These are phyloP conservation scores for Macrochelys suwanniensis DNA, from an alignment of 2,797 vertebrate species.

Conservation along the genomic window DNA sequence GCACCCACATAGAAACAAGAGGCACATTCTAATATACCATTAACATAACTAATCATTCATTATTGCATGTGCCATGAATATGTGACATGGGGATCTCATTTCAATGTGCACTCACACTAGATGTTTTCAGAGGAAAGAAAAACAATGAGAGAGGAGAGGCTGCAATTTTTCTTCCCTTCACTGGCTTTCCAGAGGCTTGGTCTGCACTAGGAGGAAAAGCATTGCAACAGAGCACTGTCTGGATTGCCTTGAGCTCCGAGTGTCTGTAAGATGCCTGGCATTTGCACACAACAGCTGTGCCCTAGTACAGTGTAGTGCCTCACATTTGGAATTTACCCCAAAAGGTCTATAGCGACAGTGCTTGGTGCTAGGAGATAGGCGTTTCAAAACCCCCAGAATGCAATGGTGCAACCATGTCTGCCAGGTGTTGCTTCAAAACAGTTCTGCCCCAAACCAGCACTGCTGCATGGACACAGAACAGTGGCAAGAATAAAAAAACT, in stretches of 20 bases:
- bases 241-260: not conserved
- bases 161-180: not conserved
- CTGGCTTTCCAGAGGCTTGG: not conserved
- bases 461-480: not conserved
- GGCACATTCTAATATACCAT: not conserved
- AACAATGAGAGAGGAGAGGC: not conserved
- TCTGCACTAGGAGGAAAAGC: not conserved
- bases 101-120: not conserved
- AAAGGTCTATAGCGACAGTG: not conserved
- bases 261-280: not conserved
- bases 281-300: not conserved
- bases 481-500: not conserved
- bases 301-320: not conserved
- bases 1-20: not conserved
- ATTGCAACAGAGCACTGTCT: not conserved
- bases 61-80: not conserved
- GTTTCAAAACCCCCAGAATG: not conserved
- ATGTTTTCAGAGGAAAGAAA: conserved; percentile 2
- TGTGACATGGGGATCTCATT: not conserved
- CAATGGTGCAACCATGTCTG: not conserved
- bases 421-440: not conserved
- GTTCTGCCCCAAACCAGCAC: not conserved
- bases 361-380: not conserved
- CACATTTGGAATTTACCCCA: not conserved
- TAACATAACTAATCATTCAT: not conserved